Conservation (phyloP, 2,888 invertebrate genomes). For the Eustalomyia histrio region DNA sequence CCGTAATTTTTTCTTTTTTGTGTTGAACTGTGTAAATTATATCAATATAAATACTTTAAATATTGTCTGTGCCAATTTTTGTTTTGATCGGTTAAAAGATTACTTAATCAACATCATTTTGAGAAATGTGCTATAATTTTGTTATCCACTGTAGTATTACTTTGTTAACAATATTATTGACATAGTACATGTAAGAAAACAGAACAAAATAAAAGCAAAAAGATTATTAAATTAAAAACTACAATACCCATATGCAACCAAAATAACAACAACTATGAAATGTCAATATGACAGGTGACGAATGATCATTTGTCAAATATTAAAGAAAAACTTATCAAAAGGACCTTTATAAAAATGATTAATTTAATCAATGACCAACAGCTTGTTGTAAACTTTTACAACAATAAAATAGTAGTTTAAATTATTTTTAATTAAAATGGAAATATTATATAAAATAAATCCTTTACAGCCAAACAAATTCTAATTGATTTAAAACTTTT, state of each 20-base stretch:
- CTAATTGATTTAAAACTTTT: conserved; percentile 31
- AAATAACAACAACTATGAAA: neutral
- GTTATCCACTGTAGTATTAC: neutral
- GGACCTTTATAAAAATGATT: conserved; percentile 12
- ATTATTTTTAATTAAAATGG: neutral
- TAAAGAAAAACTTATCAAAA: neutral
- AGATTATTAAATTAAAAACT: neutral
- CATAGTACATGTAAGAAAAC: neutral
- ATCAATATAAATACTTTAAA: too few relatives aligned
- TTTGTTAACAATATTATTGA: neutral
- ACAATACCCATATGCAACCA: neutral
- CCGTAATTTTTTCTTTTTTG: too few relatives aligned
- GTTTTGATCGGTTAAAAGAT: too few relatives aligned
- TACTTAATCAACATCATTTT: too few relatives aligned
- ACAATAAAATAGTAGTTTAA: neutral
- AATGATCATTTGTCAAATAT: conserved; percentile 14
- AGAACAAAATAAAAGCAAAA: neutral
- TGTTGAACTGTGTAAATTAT: too few relatives aligned
- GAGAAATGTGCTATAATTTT: neutral
- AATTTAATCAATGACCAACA: conserved; percentile 1
- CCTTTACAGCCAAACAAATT: neutral
- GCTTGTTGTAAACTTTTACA: too few relatives aligned
- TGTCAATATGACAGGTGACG: conserved; percentile 19
- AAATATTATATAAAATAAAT: neutral
- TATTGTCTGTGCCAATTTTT: too few relatives aligned